Base-by-base conservation (phyloP, 2,113 vertebrate species). In the Ramphastos sulfuratus region DNA sequence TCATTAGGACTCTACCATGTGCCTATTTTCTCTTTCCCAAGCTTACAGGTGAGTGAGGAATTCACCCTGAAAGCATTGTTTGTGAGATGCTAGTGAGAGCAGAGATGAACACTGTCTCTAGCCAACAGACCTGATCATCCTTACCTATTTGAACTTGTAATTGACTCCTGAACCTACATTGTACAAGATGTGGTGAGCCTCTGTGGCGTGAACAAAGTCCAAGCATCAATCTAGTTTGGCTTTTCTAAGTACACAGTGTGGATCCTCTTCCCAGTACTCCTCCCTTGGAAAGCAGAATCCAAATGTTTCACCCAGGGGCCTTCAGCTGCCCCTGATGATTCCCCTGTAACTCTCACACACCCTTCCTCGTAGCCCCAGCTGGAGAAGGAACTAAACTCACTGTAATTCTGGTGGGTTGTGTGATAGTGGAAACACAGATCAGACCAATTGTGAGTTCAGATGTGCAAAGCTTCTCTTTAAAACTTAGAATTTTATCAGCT, bases 141-240 rank as follows among this genome's bases (percentile, higher is more conserved):
- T 85, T 76, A 60, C 31, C 82, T 58, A 15, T 11, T 13, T 48
- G 65, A 82, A 65, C 25, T 16, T 6, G 13, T n/a, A 31, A 74
- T 19, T 0, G 0, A 4, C 30, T 82, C 52, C 74, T 4, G 4
- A 85, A 66, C 73, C 39, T 55, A 54, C 46, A 14, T 0, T 18
- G 42, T 46, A 56, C 67, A 50, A 31, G 2, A 5, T 30, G 55
- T 37, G 48, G 39, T 20, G 35, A 85, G 30, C 33, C 73, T 27
- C 90, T 28, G 31, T 13, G 48, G 39, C 71, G 27, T 4, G 37
- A 83, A 60, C 11, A 19, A 72, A 76, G 81, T 28, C 60, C 69
- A 70, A 74, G 50, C 61, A 88, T 6, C 39, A 72, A 21, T 10
- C 39, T 33, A 42, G 3, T 71, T n/a, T 64, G 69, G 70, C 35